Evolutionary conservation across 2,797 vertebrate species (phyloP).

Genomic region (Fistularia commersonii): DNA sequence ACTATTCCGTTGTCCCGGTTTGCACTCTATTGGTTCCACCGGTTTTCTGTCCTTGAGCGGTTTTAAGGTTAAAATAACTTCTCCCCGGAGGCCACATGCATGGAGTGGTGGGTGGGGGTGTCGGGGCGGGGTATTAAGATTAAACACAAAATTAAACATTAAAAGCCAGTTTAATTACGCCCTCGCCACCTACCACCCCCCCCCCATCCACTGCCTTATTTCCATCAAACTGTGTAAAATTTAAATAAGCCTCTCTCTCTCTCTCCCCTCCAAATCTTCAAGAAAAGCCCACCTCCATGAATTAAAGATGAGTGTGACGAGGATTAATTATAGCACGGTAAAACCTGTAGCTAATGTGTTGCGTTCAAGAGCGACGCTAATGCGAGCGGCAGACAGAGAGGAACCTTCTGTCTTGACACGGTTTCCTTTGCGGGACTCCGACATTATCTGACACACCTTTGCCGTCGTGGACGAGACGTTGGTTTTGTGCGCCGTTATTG

Average conservation of each 20-base stretch:
- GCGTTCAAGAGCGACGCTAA: slow-evolving; percentile 49
- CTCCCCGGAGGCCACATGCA: too few species aligned
- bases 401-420: slow-evolving; percentile 18
- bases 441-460: slow-evolving; percentile 16
- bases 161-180: slow-evolving; percentile 23
- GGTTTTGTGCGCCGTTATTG: not conserved
- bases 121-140: slow-evolving; percentile 4
- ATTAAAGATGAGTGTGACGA: slow-evolving; percentile 54
- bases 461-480: not conserved
- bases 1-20: not conserved
- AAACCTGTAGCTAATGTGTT: slow-evolving; percentile 53
- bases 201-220: slow-evolving; percentile 1
- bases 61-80: too few species aligned
- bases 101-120: not conserved
- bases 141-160: slow-evolving; percentile 22
- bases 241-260: slow-evolving; percentile 35
- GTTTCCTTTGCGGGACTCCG: slow-evolving; percentile 6
- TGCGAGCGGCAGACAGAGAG: slow-evolving; percentile 50
- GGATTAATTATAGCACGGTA: slow-evolving; percentile 60
- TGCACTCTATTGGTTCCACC: not conserved
- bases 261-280: slow-evolving; percentile 25
- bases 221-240: slow-evolving; percentile 34
- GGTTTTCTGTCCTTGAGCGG: not conserved
- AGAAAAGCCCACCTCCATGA: slow-evolving; percentile 42
- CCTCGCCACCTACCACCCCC: not conserved